Base-by-base conservation (phyloP, 2,888 invertebrate genomes). In the Drosophila sordidapex region DNA sequence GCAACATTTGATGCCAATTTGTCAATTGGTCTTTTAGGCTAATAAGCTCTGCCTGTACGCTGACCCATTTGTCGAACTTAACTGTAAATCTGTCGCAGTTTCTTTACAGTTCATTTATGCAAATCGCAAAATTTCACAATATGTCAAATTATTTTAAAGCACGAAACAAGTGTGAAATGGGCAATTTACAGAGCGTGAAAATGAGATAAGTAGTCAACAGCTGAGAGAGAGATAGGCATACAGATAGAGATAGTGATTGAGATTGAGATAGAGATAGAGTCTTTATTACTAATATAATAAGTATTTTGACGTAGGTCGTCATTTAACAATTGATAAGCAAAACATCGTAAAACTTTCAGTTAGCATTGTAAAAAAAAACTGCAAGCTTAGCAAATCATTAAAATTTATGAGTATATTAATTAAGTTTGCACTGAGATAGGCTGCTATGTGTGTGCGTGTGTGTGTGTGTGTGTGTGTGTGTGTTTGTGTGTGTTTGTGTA, bases 381-480 rank as follows among this genome's bases (percentile, higher is more conserved):
- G 77, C 78, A 73, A 76, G 57, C 67, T 57, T 43, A 58, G 65
- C 76, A 53, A 76, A 61, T 60, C 33, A 58, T 56, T 33, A 4
- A 3, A 46, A 62, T 76, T 72, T 57, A 56, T 52, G 71, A 62
- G 53, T 52, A 70, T 60, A 60, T 49, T 75, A 74, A 86, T 78
- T 67, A 76, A 70, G 59, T 59, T 82, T 72, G 58, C 62, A 74
- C 79, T 83, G 87, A 62, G 79, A 75, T 83, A 86, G 81, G 73
- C 67, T 56, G 56, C 48, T 54, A 73, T 21, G n/a, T 11, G n/a
- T 11, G 5, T 5, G 10, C 2, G 5, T 1, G 40, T 2, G n/a
- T 40, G 11, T 8, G 8, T 5, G 13, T 2, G 36, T 15, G 21
- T 35, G 31, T 48, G 36, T 15, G 13, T 29, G 36, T 15, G 21